phyloP scores from a whole-genome alignment of 2,888 invertebrate genomes.

The Phymatocera aterrima region DNA sequence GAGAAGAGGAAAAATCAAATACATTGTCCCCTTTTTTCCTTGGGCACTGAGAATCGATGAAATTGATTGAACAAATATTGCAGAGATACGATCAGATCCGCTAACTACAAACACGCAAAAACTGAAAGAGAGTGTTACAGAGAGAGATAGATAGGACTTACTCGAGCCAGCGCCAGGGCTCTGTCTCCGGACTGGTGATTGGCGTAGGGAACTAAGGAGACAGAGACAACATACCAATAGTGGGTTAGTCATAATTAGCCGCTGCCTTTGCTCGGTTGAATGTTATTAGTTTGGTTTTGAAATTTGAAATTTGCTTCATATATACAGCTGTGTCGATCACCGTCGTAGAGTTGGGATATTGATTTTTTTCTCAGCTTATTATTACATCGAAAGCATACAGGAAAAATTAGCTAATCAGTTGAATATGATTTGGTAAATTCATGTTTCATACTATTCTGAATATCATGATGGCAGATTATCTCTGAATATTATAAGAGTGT shows the following conservation, averaged over 20 bases:
- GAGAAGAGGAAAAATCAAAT: neutral
- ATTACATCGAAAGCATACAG: neutral
- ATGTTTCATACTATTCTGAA: too few relatives aligned
- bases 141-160: conserved; percentile 77
- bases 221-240: conserved; percentile 64
- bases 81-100: conserved; percentile 3
- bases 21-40: neutral
- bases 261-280: conserved; percentile 41
- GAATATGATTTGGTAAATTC: neutral
- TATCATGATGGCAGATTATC: too few relatives aligned
- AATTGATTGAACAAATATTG: neutral
- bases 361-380: neutral
- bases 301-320: conserved; percentile 25
- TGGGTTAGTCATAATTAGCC: conserved; percentile 47
- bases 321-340: conserved; percentile 37
- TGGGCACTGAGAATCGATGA: neutral
- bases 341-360: conserved; percentile 24
- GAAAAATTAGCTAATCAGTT: too few relatives aligned
- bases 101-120: conserved; percentile 31
- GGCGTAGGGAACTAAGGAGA: conserved; percentile 90
- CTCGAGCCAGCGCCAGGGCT: conserved; percentile 94
- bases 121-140: conserved; percentile 39
- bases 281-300: conserved; percentile 13
- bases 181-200: conserved; percentile 91
- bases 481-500: too few relatives aligned